These are phyloP conservation scores for Lochmaea capreae DNA, from an alignment of 2,888 invertebrate species.

Conservation along the genomic window DNA sequence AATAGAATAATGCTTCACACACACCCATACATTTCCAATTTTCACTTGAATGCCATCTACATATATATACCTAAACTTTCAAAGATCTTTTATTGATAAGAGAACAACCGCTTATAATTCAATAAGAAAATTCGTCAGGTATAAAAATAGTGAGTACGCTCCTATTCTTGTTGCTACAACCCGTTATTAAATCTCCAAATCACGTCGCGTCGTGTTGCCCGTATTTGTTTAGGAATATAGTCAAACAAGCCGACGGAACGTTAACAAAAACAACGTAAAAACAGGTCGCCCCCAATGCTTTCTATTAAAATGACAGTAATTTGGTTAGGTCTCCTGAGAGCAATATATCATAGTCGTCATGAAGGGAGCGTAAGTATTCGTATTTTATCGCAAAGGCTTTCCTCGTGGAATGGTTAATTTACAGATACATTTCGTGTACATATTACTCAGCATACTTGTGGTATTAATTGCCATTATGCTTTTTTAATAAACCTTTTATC, in stretches of 20 bases:
- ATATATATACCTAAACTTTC: too few relatives aligned
- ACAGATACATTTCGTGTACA: slow-evolving; percentile 30
- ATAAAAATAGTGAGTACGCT: neutral
- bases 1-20: too few relatives aligned
- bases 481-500: neutral
- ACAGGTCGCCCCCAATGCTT: slow-evolving; percentile 55
- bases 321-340: slow-evolving; percentile 52
- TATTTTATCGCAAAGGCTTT: slow-evolving; percentile 30
- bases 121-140: slow-evolving; percentile 4
- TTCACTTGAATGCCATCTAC: too few relatives aligned
- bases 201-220: slow-evolving; percentile 13
- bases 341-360: slow-evolving; percentile 54
- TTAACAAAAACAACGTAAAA: slow-evolving; percentile 55
- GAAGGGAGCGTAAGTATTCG: slow-evolving; percentile 36
- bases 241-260: slow-evolving; percentile 5
- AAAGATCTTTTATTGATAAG: too few relatives aligned
- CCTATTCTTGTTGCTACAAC: neutral
- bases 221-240: slow-evolving; percentile 15
- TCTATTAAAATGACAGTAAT: slow-evolving; percentile 57
- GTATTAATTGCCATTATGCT: neutral
- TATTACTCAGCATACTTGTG: slow-evolving; percentile 28
- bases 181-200: neutral
- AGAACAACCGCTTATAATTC: too few relatives aligned
- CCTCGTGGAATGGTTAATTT: slow-evolving; percentile 26
- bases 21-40: too few relatives aligned